Conservation (phyloP, 2,888 invertebrate species). For the Chloroclysta siterata region DNA sequence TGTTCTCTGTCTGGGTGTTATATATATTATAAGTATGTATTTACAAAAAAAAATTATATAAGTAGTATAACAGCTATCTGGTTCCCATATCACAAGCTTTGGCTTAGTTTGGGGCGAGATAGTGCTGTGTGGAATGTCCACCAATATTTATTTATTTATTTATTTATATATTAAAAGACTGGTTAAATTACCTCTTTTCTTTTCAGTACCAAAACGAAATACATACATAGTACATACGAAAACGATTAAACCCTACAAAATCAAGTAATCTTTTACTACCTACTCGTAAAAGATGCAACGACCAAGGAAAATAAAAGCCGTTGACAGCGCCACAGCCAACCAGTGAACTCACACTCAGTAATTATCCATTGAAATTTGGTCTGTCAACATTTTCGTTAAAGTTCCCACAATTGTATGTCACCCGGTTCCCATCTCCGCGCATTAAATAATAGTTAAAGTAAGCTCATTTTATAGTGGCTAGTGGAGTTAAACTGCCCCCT, state of each 20-base stretch:
- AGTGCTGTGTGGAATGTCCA: too few relatives aligned
- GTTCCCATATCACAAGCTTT: too few relatives aligned
- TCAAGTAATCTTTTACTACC: constrained; percentile 26
- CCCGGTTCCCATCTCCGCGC: constrained; percentile 70
- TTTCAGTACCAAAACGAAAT: too few relatives aligned
- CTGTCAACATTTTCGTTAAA: constrained; percentile 61
- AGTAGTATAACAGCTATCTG: too few relatives aligned
- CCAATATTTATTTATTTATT: too few relatives aligned
- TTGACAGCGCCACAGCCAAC: constrained; percentile 44
- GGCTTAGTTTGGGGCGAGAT: too few relatives aligned
- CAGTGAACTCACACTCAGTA: constrained; percentile 59
- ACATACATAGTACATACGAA: constrained; percentile 14
- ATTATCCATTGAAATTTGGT: constrained; percentile 66
- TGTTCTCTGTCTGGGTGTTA: too few relatives aligned
- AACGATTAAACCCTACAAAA: constrained; percentile 26
- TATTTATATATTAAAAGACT: too few relatives aligned
- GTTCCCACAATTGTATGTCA: constrained; percentile 72
- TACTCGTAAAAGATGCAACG: constrained; percentile 31
- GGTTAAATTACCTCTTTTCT: too few relatives aligned
- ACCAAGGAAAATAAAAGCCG: constrained; percentile 34
- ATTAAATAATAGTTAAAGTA: constrained; percentile 78
- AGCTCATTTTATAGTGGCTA: constrained; percentile 67
- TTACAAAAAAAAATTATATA: too few relatives aligned
- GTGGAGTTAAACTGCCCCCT: constrained; percentile 52
- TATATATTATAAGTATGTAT: too few relatives aligned